These are phyloP conservation scores for Catamblyrhynchus diadema DNA, from an alignment of 2,797 vertebrate species.

Conservation along the genomic window DNA sequence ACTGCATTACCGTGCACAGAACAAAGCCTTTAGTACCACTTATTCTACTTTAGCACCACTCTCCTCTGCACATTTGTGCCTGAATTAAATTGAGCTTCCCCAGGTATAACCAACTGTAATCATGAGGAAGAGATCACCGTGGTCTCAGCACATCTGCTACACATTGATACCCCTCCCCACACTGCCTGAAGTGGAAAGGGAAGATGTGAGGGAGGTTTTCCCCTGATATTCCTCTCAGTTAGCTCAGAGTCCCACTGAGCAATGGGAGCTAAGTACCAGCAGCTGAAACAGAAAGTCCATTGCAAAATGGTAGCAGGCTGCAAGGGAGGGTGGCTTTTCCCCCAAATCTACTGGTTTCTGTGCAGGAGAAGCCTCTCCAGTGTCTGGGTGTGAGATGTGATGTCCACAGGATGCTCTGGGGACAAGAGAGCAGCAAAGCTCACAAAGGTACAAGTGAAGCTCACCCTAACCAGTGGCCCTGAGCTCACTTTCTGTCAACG, in stretches of 20 bases:
- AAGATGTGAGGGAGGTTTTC: constrained; percentile 55
- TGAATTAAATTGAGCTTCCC: constrained; percentile 73
- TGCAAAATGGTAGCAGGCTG: constrained; percentile 54
- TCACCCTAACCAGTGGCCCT: neutral
- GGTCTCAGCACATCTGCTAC: constrained; percentile 79
- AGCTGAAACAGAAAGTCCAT: constrained; percentile 44
- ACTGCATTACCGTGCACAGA: constrained; percentile 46
- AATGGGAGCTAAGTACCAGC: neutral
- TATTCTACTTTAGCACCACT: constrained; percentile 66
- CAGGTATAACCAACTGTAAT: constrained; percentile 77
- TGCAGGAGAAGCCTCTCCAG: neutral
- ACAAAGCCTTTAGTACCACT: constrained; percentile 71
- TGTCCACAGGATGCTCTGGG: neutral
- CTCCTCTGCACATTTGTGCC: constrained; percentile 66
- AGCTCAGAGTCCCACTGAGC: constrained; percentile 50
- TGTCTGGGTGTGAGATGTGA: neutral
- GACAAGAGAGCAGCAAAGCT: neutral
- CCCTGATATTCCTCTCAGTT: constrained; percentile 65
- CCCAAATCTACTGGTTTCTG: neutral
- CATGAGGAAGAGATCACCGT: constrained; percentile 71
- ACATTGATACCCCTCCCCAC: constrained; percentile 46
- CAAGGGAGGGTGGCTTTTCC: neutral
- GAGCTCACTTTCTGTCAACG: neutral
- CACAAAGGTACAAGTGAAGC: neutral
- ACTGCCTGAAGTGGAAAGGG: constrained; percentile 65